These are phyloP conservation scores for Schlechtendalia chinensis DNA, from an alignment of 1,140 invertebrate species.

Conservation along the genomic window DNA sequence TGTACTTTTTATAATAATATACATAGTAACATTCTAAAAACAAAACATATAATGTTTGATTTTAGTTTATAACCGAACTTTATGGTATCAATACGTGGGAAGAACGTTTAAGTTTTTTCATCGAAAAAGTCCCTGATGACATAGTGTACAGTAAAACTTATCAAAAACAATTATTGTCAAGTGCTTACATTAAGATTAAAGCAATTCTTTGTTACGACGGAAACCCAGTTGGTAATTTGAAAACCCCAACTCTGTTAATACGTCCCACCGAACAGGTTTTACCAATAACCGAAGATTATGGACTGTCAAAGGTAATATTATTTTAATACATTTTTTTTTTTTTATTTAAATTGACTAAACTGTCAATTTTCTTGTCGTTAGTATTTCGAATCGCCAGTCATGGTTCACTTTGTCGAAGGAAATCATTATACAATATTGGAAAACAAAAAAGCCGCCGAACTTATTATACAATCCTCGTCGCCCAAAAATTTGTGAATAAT, in stretches of 20 bases:
- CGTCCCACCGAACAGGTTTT: slow-evolving; percentile 62
- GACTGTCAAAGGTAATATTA: slow-evolving; percentile 59
- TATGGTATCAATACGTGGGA: slow-evolving; percentile 56
- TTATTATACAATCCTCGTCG: slow-evolving; percentile 60
- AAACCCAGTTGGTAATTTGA: slow-evolving; percentile 54
- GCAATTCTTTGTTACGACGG: slow-evolving; percentile 60
- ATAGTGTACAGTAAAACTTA: slow-evolving; percentile 52
- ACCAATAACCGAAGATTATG: slow-evolving; percentile 65
- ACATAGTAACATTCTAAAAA: not conserved
- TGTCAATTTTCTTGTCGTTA: slow-evolving; percentile 41
- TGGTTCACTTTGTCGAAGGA: slow-evolving; percentile 65
- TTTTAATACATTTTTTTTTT: not conserved
- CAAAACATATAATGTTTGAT: slow-evolving; percentile 28
- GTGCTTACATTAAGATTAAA: slow-evolving; percentile 62
- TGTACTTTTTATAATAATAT: not conserved
- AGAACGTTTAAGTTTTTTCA: slow-evolving; percentile 56
- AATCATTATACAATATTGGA: slow-evolving; percentile 71
- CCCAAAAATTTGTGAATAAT: slow-evolving; percentile 6
- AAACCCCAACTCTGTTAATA: slow-evolving; percentile 64
- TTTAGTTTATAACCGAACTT: slow-evolving; percentile 57
- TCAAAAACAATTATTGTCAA: slow-evolving; percentile 52
- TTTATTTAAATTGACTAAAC: not conserved
- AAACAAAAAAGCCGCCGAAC: slow-evolving; percentile 62
- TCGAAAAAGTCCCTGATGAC: slow-evolving; percentile 50
- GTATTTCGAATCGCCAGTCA: slow-evolving; percentile 57